These are phyloP conservation scores for Aphidoletes aphidimyza DNA, from an alignment of 2,888 invertebrate genomes.

Conservation along the genomic window DNA sequence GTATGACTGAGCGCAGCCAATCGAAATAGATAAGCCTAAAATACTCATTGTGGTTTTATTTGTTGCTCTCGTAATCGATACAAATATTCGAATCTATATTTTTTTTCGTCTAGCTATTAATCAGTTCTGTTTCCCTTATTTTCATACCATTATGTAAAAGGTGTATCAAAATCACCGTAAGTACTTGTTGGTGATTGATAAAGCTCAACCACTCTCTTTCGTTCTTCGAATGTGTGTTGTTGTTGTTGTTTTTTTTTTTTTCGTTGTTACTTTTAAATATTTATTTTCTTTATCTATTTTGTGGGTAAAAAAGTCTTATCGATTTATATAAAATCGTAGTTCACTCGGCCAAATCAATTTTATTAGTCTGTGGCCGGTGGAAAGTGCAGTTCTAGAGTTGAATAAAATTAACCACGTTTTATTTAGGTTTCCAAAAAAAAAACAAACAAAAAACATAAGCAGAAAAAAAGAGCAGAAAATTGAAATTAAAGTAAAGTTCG, in stretches of 20 bases:
- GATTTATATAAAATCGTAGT: conserved; percentile 52
- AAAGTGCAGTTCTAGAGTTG: not conserved
- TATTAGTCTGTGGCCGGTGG: conserved; percentile 10
- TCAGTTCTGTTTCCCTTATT: not conserved
- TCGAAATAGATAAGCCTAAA: not conserved
- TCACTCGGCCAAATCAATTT: conserved; percentile 6
- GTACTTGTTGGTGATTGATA: conserved; percentile 38
- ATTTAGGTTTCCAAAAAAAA: too few species aligned
- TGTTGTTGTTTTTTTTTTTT: too few species aligned
- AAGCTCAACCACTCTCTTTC: too few species aligned
- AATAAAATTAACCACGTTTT: not conserved
- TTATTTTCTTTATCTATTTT: conserved; percentile 10
- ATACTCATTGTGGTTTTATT: not conserved
- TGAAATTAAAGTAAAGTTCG: too few species aligned
- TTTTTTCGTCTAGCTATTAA: not conserved
- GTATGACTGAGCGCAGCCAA: not conserved
- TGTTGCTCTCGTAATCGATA: too few species aligned
- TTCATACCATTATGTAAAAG: not conserved
- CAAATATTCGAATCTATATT: not conserved
- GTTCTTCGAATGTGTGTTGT: too few species aligned
- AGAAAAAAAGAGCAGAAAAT: not conserved
- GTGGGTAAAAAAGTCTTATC: conserved; percentile 25
- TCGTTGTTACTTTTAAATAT: not conserved
- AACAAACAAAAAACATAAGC: not conserved
- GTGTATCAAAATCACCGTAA: not conserved